Base-by-base conservation (phyloP, 1,140 invertebrate genomes). In the Antheraea mylitta region DNA sequence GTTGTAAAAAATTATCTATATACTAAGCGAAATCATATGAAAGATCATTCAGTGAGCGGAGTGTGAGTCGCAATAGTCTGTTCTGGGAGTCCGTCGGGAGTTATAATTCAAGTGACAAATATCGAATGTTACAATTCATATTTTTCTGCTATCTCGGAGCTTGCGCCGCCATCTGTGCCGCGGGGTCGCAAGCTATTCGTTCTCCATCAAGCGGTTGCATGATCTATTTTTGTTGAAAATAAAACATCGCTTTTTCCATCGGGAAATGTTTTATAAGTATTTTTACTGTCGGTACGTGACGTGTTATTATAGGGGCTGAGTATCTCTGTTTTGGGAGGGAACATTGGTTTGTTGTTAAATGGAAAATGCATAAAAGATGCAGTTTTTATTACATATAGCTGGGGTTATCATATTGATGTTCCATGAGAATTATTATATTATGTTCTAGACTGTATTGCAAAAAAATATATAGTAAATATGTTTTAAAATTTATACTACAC, bases 101-200 rank as follows among this genome's bases (percentile, higher is more conserved):
- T 85, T 87, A 84, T 92, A 92, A 91, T 86, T 93, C 90, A 91
- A 88, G 87, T 93, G 92, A 93, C 92, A 93, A 93, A 93, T 92
- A 93, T 93, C 92, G 91, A 91, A 92, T 75, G 86, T 86, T 84
- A 89, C 92, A 92, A 86, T 89, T 92, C 90, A 92, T 92, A 90
- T 92, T 90, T 42, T 90, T 90, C 72, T 89, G 87, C 88, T 92
- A 92, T 92, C 90, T 90, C 80, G 74, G 86, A 83, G 79, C 80
- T 78, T 76, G 82, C 81, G 87, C 80, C 87, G 84, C 90, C 90
- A 92, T 92, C 87, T 92, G 89, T 85, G 87, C 87, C 80, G 78
- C 72, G 76, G 86, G 85, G 85, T 82, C 80, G 71, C 71, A 64
- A 76, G 86, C 87, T 80, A 91, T 91, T 89, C 88, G 86, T 90